Evolutionary conservation across 2,888 invertebrate species (phyloP), one percentile per base, ranked within the genome.

Genomic region (Dichetophora obliterata): DNA sequence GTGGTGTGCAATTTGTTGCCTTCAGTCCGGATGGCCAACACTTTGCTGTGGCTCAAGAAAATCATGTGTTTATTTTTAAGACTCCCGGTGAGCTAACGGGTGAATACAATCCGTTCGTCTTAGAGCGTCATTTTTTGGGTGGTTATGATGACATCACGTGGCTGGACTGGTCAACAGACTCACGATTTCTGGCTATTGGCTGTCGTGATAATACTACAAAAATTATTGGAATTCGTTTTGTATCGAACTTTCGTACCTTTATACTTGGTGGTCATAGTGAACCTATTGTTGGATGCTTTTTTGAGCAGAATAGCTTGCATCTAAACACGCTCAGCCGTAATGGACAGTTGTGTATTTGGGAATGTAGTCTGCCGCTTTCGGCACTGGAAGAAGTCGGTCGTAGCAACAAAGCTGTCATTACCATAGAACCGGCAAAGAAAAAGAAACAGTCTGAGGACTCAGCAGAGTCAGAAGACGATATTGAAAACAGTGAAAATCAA

Each of bases 1-100:
- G 93, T 76, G 91, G 91, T 80, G 94, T 97, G 0, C 92, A 92
- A 81, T 93, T 93, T 71, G 92, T 98, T 0, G 93, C 93, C 85
- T 99, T 99, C 89, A 98, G 98, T 86, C 98, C 98, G 0, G 94
- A 98, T 91, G 97, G 98, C 27, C 94, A 94, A 90, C 94, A 95
- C 86, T 95, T 98, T 91, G 98, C 98, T 0, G 95, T 96, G 14
- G 95, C 96, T 59, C 95, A 96, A 88, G 95, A 94, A 84, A 95
- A 94, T 86, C 93, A 93, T 92, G 95, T 96, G 9, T 94, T 95
- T 82, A 91, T 99, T 76, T 98, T 96, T 90, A 93, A 94, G 83
- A 93, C 96, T 1, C 98, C 98, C 0, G 94, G 95, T 16, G 91
- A 92, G 76, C 92, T 93, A 85, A 93, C 93, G 0, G 95, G 95